Evolutionary conservation across 2,888 invertebrate species (phyloP).

Genomic region (Hirtodrosophila trivittata): DNA sequence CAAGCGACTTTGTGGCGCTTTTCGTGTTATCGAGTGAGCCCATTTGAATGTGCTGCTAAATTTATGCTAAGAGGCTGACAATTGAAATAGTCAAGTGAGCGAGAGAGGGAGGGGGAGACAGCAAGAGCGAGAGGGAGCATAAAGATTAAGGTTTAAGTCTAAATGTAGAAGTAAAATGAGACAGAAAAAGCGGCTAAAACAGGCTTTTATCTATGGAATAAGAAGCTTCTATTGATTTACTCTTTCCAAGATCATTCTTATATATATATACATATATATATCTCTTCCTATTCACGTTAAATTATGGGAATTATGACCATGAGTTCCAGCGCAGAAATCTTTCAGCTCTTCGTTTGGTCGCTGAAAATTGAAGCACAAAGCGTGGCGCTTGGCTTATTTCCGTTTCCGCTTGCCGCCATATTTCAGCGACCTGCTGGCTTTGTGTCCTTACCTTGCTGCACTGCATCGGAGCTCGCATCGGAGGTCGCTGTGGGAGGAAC

Average conservation of each 20-base stretch:
- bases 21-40: constrained; percentile 62
- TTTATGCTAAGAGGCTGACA: constrained; percentile 60
- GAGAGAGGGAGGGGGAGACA: constrained; percentile 5
- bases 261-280: too few species aligned
- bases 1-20: constrained; percentile 73
- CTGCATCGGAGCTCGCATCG: constrained; percentile 22
- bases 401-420: constrained; percentile 66
- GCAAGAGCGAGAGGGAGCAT: background rate
- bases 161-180: too few species aligned
- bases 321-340: too few species aligned
- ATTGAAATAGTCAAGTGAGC: constrained; percentile 55
- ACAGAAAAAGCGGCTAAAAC: too few species aligned
- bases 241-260: too few species aligned
- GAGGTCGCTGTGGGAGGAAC: background rate
- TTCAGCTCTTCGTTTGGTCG: too few species aligned
- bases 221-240: too few species aligned
- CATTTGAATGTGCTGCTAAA: constrained; percentile 59
- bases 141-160: too few species aligned
- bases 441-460: constrained; percentile 29
- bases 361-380: constrained; percentile 27
- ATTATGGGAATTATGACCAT: too few species aligned
- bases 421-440: constrained; percentile 20
- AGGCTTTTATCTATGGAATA: too few species aligned
- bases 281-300: too few species aligned
- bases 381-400: constrained; percentile 74